Conservation (phyloP, 2,888 invertebrate species). For the Diachrysia chrysitis region DNA sequence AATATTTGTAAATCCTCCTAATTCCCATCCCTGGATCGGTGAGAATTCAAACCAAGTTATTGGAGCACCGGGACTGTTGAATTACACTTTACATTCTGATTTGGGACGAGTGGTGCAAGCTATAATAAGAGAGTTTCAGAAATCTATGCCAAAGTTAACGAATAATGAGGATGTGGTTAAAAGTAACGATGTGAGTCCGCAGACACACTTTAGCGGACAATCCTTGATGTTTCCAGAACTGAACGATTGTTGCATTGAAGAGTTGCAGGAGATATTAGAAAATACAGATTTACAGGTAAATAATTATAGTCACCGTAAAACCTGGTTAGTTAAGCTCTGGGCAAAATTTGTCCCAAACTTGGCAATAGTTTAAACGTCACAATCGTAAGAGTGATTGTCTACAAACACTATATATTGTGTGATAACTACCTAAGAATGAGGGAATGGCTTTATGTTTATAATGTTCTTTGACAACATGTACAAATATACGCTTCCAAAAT, state of each 20-base stretch:
- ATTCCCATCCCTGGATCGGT: conserved; percentile 93
- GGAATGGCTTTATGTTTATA: too few species aligned
- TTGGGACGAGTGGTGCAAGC: conserved; percentile 94
- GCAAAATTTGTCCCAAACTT: too few species aligned
- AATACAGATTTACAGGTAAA: conserved; percentile 91
- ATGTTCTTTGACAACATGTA: too few species aligned
- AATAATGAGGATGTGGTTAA: conserved; percentile 81
- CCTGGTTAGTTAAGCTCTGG: too few species aligned
- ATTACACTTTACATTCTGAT: conserved; percentile 94
- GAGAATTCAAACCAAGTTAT: conserved; percentile 91
- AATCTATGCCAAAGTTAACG: conserved; percentile 71
- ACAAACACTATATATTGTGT: too few species aligned
- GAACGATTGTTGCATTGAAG: conserved; percentile 86
- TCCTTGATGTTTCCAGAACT: conserved; percentile 80
- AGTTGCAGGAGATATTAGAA: conserved; percentile 91
- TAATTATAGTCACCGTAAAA: too few species aligned
- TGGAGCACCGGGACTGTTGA: conserved; percentile 93
- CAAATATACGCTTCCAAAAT: too few species aligned
- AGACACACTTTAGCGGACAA: conserved; percentile 68
- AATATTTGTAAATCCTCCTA: conserved; percentile 91
- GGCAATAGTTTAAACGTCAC: too few species aligned
- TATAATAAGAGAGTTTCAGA: conserved; percentile 93
- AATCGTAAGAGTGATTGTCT: too few species aligned
- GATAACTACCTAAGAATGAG: too few species aligned
- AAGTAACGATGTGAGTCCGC: conserved; percentile 74